These are phyloP conservation scores for Arrhamphus sclerolepis DNA, from an alignment of 2,797 vertebrate species.

Conservation along the genomic window DNA sequence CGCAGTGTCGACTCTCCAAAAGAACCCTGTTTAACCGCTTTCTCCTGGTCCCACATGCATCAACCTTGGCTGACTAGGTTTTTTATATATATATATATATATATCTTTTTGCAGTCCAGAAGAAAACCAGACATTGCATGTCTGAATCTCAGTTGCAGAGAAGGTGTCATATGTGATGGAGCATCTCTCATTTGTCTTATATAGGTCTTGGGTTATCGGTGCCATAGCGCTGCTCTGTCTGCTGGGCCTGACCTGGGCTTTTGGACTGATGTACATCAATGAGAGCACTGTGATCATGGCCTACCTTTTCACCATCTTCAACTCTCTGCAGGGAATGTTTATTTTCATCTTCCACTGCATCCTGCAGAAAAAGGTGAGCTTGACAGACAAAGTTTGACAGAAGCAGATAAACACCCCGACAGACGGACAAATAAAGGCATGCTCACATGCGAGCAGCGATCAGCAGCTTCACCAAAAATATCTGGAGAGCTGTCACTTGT, in stretches of 20 bases:
- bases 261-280: constrained; percentile 97
- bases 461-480: constrained; percentile 34
- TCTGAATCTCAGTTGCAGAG: constrained; percentile 10
- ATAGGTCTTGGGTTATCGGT: constrained; percentile 96
- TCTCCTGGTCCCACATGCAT: constrained; percentile 47
- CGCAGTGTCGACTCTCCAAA: constrained; percentile 29
- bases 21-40: constrained; percentile 54
- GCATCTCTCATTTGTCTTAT: constrained; percentile 1
- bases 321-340: constrained; percentile 99
- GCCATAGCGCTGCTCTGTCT: constrained; percentile 96
- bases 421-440: constrained; percentile 22
- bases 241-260: constrained; percentile 97
- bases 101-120: constrained; percentile 3
- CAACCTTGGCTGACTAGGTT: constrained; percentile 42
- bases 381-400: constrained; percentile 46
- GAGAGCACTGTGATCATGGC: constrained; percentile 98
- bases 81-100: no score
- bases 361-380: constrained; percentile 95
- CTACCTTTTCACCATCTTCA: constrained; percentile 99
- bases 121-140: constrained; percentile 19
- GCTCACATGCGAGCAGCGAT: constrained; percentile 7
- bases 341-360: constrained; percentile 99
- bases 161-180: constrained; percentile 1
- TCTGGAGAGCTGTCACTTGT: constrained; percentile 36
- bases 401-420: constrained; percentile 24